These are phyloP conservation scores for Planiliza haematocheilus DNA, from an alignment of 2,113 vertebrate species.

Conservation along the genomic window DNA sequence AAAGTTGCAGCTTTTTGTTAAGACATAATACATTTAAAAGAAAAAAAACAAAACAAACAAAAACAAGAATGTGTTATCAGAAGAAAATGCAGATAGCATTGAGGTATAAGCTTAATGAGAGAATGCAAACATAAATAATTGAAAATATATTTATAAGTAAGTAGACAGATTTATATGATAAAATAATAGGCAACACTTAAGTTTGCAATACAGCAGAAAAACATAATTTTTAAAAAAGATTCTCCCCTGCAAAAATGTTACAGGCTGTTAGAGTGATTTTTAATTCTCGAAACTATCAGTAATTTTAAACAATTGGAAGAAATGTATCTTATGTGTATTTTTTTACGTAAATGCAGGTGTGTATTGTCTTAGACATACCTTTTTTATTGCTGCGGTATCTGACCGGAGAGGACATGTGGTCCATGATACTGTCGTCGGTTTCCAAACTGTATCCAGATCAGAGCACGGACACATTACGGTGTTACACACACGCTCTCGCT, in stretches of 20 bases:
- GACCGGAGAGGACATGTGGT: constrained; percentile 77
- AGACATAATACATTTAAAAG: too few relatives aligned
- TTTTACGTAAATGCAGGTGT: neutral
- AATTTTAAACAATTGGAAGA: neutral
- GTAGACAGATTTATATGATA: too few relatives aligned
- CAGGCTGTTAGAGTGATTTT: neutral
- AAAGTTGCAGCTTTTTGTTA: constrained; percentile 53
- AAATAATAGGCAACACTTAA: too few relatives aligned
- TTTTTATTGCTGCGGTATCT: constrained; percentile 62
- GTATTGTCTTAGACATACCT: constrained; percentile 50
- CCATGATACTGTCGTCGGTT: constrained; percentile 45
- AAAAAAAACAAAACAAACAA: neutral
- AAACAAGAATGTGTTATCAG: too few relatives aligned
- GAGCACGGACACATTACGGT: neutral
- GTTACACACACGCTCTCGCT: too few relatives aligned
- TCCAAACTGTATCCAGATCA: constrained; percentile 10
- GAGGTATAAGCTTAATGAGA: too few relatives aligned
- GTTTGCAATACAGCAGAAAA: too few relatives aligned
- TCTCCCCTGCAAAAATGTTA: neutral
- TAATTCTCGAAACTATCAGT: neutral
- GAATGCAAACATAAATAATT: too few relatives aligned
- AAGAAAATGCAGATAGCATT: too few relatives aligned
- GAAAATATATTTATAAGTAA: too few relatives aligned
- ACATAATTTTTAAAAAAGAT: neutral
- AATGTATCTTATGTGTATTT: neutral